These are phyloP conservation scores for Spodoptera exigua DNA, from an alignment of 2,888 invertebrate species.

Conservation along the genomic window DNA sequence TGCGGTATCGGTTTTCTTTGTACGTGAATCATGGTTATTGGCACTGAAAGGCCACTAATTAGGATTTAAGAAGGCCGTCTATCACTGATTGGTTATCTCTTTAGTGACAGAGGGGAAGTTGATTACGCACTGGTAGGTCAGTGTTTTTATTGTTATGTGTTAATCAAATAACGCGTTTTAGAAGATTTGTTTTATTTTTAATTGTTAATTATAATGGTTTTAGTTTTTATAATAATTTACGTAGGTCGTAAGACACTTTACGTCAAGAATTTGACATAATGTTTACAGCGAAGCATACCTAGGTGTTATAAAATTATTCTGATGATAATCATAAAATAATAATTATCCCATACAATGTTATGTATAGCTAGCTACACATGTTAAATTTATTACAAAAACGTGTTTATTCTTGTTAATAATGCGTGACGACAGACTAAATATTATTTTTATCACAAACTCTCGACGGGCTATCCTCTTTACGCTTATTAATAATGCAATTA, in stretches of 20 bases:
- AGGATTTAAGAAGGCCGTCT: conserved; percentile 25
- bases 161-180: too few species aligned
- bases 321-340: not conserved
- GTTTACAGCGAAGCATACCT: too few species aligned
- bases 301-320: too few species aligned
- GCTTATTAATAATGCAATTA: conserved; percentile 47
- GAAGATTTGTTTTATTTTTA: too few species aligned
- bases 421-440: conserved; percentile 3
- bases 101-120: conserved; percentile 1
- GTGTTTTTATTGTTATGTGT: too few species aligned
- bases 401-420: conserved; percentile 15
- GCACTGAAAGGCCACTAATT: conserved; percentile 14
- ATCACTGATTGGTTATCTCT: conserved; percentile 28
- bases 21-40: conserved; percentile 29
- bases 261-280: too few species aligned
- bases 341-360: not conserved
- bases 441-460: conserved; percentile 25
- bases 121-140: too few species aligned
- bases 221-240: too few species aligned
- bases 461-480: conserved; percentile 32
- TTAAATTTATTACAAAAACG: not conserved
- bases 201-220: too few species aligned
- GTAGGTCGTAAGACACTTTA: too few species aligned
- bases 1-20: conserved; percentile 12
- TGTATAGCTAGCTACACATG: not conserved